Conservation (phyloP, 2,797 vertebrate genomes). For the Pangasius macronema region DNA sequence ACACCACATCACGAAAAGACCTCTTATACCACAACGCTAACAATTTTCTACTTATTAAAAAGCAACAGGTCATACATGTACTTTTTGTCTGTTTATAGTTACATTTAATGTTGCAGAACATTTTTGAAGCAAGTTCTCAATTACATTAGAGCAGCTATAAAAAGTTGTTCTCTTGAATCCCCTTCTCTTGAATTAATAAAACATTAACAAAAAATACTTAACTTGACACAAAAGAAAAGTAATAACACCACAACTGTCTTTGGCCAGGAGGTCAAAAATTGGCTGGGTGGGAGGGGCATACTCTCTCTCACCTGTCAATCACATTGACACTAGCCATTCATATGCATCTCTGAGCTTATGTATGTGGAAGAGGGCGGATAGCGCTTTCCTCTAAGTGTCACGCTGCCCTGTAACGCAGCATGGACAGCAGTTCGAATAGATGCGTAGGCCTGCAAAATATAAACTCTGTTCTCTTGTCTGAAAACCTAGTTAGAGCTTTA, state of each 20-base stretch:
- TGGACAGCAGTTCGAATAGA: neutral
- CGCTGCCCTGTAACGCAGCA: neutral
- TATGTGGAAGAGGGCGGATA: neutral
- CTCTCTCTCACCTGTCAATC: neutral
- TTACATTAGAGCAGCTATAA: neutral
- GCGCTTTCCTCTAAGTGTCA: neutral
- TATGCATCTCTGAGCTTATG: neutral
- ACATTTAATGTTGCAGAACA: neutral
- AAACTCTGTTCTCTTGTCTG: neutral
- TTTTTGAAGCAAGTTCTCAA: neutral
- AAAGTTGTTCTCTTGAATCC: neutral
- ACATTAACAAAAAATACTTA: neutral
- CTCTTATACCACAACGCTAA: neutral
- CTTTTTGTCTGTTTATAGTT: neutral
- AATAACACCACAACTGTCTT: neutral
- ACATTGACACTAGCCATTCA: neutral
- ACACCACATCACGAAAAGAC: neutral
- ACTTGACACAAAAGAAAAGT: neutral
- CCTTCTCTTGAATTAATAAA: neutral
- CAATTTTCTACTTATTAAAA: neutral
- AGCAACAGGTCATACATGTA: neutral
- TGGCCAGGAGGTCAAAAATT: neutral
- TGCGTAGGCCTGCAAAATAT: neutral
- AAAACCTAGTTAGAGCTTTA: neutral
- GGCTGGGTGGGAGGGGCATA: neutral